Conservation (phyloP, 2,888 invertebrate species). For the Psococerastis gibbosa region DNA sequence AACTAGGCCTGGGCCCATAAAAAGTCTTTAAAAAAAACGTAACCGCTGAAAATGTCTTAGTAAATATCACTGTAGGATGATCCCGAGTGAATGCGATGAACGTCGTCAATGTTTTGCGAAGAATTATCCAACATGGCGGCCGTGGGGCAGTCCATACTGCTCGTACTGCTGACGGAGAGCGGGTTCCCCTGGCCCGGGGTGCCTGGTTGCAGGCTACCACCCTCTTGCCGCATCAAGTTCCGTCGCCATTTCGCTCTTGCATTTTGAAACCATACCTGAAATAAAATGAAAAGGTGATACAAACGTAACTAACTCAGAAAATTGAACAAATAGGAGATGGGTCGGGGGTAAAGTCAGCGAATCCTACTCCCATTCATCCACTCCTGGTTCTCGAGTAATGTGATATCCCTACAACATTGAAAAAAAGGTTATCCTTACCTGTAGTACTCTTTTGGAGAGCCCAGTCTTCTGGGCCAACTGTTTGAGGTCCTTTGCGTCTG, state of each 20-base stretch:
- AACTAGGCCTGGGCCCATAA: too few species aligned
- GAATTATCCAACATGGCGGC: constrained; percentile 24
- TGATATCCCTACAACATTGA: too few species aligned
- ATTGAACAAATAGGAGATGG: too few species aligned
- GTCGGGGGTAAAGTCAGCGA: too few species aligned
- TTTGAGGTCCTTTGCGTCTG: constrained; percentile 97
- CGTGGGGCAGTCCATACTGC: constrained; percentile 23
- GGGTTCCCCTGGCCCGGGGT: constrained; percentile 23
- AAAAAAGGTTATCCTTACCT: constrained; percentile 46
- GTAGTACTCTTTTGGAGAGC: constrained; percentile 89
- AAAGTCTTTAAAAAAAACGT: too few species aligned
- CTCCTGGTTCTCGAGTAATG: too few species aligned
- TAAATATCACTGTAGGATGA: constrained; percentile 22
- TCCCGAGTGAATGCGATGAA: constrained; percentile 29
- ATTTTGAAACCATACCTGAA: constrained; percentile 98
- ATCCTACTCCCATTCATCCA: too few species aligned
- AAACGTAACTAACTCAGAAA: too few species aligned
- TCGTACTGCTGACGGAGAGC: constrained; percentile 20
- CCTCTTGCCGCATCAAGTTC: constrained; percentile 75
- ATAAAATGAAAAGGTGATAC: constrained; percentile 10
- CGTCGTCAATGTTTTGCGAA: constrained; percentile 30
- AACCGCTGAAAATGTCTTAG: too few species aligned
- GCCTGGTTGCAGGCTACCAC: constrained; percentile 22
- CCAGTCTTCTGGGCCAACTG: constrained; percentile 97
- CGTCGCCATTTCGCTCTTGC: constrained; percentile 96